Conservation (phyloP, 2,113 vertebrate genomes). For the zebrafish (Danio rerio) region DNA sequence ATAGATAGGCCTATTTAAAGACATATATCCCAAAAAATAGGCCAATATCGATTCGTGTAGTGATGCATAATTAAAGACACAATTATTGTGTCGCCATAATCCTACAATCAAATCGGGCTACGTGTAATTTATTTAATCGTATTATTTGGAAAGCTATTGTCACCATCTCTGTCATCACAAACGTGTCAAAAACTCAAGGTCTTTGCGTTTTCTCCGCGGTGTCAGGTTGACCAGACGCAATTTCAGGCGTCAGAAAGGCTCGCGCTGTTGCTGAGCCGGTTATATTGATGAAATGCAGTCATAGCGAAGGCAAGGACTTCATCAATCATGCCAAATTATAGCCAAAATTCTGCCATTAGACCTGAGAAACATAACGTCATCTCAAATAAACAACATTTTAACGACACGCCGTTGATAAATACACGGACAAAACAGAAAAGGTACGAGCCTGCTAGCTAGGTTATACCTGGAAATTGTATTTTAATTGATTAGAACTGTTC, state of each 20-base stretch:
- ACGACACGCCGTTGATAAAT: conserved; percentile 47
- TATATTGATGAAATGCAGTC: conserved; percentile 88
- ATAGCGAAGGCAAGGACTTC: conserved; percentile 79
- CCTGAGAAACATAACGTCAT: conserved; percentile 74
- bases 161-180: neutral
- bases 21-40: no score
- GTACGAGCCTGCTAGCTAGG: conserved; percentile 4
- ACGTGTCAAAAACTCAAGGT: neutral
- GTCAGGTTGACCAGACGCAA: conserved; percentile 25
- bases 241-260: conserved; percentile 46
- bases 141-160: neutral
- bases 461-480: conserved; percentile 31
- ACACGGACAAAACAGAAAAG: conserved; percentile 18
- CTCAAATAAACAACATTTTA: conserved; percentile 75
- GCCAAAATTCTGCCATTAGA: conserved; percentile 77
- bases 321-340: conserved; percentile 94
- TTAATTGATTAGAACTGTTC: neutral
- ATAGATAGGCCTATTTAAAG: no score
- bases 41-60: no score
- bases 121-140: neutral
- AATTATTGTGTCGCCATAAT: no score
- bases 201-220: neutral
- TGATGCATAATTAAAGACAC: no score
- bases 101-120: no score
- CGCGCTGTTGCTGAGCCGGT: conserved; percentile 74